phyloP scores from a whole-genome alignment of 2,888 invertebrate species.

The Chrysomela aeneicollis region DNA sequence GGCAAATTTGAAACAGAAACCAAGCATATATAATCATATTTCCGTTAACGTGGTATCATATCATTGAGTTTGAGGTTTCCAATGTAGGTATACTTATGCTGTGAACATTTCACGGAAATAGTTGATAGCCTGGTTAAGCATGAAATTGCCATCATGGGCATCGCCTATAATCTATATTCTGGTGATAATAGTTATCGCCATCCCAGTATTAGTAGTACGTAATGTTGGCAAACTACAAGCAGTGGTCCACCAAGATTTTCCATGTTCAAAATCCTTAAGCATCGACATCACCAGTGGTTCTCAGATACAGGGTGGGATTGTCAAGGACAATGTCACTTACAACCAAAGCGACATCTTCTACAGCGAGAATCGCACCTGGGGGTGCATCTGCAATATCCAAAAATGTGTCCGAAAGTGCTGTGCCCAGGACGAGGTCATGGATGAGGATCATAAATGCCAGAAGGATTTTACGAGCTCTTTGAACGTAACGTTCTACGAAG shows the following conservation, averaged over 20 bases:
- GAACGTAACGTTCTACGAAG: slow-evolving; percentile 9
- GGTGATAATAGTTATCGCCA: too few relatives aligned
- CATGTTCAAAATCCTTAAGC: slow-evolving; percentile 23
- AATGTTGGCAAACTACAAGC: too few relatives aligned
- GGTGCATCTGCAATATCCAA: slow-evolving; percentile 39
- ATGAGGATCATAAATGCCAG: neutral
- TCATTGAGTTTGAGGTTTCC: too few relatives aligned
- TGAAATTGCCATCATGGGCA: too few relatives aligned
- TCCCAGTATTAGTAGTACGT: too few relatives aligned
- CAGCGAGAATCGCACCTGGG: slow-evolving; percentile 16
- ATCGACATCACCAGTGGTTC: slow-evolving; percentile 35
- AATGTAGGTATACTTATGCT: too few relatives aligned
- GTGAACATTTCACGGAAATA: too few relatives aligned
- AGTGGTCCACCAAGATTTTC: slow-evolving; percentile 1
- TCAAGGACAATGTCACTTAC: slow-evolving; percentile 24
- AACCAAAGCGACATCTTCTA: slow-evolving; percentile 20
- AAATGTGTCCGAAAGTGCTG: slow-evolving; percentile 47
- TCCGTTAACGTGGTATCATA: too few relatives aligned
- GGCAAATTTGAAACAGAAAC: too few relatives aligned
- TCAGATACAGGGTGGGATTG: slow-evolving; percentile 4
- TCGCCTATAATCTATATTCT: too few relatives aligned
- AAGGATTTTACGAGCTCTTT: neutral
- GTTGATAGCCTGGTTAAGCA: too few relatives aligned
- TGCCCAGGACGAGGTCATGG: slow-evolving; percentile 8
- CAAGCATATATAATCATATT: too few relatives aligned